Evolutionary conservation across 2,888 invertebrate species (phyloP).

Genomic region (Leptinotarsa rubiginosa): DNA sequence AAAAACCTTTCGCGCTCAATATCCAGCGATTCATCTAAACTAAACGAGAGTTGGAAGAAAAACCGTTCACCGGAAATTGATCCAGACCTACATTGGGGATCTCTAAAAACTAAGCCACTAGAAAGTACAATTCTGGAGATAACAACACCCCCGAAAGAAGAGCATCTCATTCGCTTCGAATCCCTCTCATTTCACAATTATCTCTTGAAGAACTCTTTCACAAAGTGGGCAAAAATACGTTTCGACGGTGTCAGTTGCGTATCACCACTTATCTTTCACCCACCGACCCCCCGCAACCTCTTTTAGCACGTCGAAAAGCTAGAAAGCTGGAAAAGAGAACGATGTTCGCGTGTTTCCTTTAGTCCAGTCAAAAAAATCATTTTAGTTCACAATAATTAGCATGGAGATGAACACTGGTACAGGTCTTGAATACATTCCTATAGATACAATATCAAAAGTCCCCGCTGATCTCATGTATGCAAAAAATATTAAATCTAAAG

Average conservation of each 20-base stretch:
- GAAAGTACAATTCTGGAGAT: not conserved
- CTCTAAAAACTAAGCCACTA: not conserved
- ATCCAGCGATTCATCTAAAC: not conserved
- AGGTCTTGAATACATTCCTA: no score
- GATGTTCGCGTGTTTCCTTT: not conserved
- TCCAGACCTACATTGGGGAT: not conserved
- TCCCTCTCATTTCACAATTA: conserved; percentile 14
- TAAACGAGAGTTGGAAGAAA: not conserved
- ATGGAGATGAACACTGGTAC: no score
- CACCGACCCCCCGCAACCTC: not conserved
- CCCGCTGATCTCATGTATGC: no score
- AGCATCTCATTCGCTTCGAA: not conserved
- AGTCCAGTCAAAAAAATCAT: no score
- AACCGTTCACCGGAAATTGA: not conserved
- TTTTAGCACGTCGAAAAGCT: not conserved
- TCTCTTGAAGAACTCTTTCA: not conserved
- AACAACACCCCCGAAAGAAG: conserved; percentile 9
- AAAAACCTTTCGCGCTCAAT: no score
- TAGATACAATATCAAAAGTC: no score
- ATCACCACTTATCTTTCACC: conserved; percentile 2
- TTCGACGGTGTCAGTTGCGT: conserved; percentile 8
- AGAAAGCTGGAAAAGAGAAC: not conserved
- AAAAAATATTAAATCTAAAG: no score
- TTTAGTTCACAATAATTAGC: no score
- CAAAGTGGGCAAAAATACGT: not conserved